These are phyloP conservation scores for Hydrozoanthus gracilis DNA, from an alignment of 92 coral and sea anemone genomes.

Conservation along the genomic window DNA sequence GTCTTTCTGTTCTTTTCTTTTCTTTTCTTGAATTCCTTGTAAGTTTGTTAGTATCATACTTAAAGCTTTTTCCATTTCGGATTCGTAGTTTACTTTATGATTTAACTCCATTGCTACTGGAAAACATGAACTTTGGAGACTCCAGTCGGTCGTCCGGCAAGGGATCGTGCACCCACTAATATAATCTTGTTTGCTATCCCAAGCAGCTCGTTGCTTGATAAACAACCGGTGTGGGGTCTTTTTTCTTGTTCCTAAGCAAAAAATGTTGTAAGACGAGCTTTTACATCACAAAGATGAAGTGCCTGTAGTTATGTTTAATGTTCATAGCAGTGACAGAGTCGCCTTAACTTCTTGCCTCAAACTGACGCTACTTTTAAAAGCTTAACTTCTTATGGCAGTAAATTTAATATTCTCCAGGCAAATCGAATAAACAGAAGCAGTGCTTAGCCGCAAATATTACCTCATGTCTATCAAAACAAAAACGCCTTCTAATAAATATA, in stretches of 20 bases:
- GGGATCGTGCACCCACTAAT: not conserved
- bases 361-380: not conserved
- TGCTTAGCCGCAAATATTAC: constrained; percentile 3
- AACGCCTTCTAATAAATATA: not conserved
- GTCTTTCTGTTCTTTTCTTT: not conserved
- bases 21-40: constrained; percentile 33
- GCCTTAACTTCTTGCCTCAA: too few relatives aligned
- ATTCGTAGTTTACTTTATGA: constrained; percentile 22
- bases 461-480: not conserved
- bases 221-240: not conserved
- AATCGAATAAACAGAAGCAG: constrained; percentile 26
- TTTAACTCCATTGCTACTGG: not conserved
- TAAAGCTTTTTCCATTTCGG: constrained; percentile 45
- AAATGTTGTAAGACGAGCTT: too few relatives aligned
- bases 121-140: too few relatives aligned
- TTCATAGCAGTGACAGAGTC: not conserved
- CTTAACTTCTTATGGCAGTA: not conserved
- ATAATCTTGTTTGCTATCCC: not conserved
- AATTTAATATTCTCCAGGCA: constrained; percentile 21
- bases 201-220: not conserved
- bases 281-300: too few relatives aligned
- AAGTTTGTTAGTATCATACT: constrained; percentile 31
- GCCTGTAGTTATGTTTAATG: too few relatives aligned
- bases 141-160: not conserved
- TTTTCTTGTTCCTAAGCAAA: not conserved